Conservation (phyloP, 2,113 vertebrate species). For the Phrynocephalus versicolor region DNA sequence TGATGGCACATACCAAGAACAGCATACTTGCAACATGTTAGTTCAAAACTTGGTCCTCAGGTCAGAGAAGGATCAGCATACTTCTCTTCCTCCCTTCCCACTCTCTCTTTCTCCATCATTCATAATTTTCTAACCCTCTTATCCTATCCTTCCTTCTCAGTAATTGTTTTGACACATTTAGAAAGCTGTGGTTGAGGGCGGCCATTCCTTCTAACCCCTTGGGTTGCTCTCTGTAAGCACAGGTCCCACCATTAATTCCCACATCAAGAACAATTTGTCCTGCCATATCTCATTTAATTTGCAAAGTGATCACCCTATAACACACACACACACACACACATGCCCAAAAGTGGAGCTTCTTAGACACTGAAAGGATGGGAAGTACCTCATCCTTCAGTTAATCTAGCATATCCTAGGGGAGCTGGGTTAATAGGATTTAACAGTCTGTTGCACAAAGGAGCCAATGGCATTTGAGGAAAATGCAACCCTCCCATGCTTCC, state of each 20-base stretch:
- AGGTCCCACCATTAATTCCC: neutral
- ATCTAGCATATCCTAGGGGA: conserved; percentile 54
- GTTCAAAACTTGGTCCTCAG: too few relatives aligned
- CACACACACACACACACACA: too few relatives aligned
- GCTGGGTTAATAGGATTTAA: conserved; percentile 66
- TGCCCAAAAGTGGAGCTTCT: conserved; percentile 17
- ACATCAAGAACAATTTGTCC: neutral
- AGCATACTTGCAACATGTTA: too few relatives aligned
- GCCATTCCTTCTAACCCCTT: too few relatives aligned
- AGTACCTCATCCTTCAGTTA: conserved; percentile 37
- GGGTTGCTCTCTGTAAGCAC: neutral
- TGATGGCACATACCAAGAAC: too few relatives aligned
- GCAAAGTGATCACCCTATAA: neutral
- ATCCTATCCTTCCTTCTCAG: too few relatives aligned
- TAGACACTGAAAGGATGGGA: neutral
- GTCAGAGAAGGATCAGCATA: too few relatives aligned
- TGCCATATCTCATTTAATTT: neutral
- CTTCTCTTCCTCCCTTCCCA: too few relatives aligned
- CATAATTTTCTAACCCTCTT: too few relatives aligned
- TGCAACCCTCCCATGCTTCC: neutral
- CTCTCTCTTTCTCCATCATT: too few relatives aligned
- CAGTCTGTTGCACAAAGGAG: conserved; percentile 64
- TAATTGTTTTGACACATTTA: too few relatives aligned
- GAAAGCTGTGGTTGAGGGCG: too few relatives aligned
- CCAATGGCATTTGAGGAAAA: conserved; percentile 24